Base-by-base conservation (phyloP, 2,797 vertebrate species). In the Leuciscus waleckii region DNA sequence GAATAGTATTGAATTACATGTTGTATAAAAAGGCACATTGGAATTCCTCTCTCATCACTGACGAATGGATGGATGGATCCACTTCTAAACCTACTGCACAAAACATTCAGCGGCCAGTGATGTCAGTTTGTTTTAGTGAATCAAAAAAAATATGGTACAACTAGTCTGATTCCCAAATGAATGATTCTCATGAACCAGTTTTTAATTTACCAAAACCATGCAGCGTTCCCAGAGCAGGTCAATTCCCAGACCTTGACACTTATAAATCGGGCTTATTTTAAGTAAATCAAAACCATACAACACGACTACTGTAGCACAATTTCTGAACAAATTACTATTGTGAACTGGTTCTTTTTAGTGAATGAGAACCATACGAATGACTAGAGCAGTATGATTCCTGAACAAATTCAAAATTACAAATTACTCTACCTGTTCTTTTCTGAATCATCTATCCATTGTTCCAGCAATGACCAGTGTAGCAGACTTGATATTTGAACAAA, bases 1-100 rank as follows among this genome's bases (percentile, higher is more conserved):
- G 63, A 84, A 56, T 2, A 56, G 74, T 69, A 78, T 70, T 84
- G 8, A 70, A 70, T 79, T 69, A 79, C 83, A 70, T n/a, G 65
- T 4, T 29, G 63, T 78, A 56, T 23, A 67, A 68, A 75, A 46
- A 76, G 32, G 32, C 41, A 41, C 32, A 83, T 21, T 83, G 58
- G 14, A 83, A 39, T 83, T 21, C 9, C 32, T 67, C 16, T 67
- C 29, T 29, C 65, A 78, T 70, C 51, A 61, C 51, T 79, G 63
- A 70, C 8, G 51, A 54, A 78, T 70, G 49, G 65, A 75, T 83
- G 19, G 32, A 58, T 41, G 23, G 23, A 80, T 68, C 41, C 41
- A 68, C 11, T 35, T 61, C 8, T 35, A 17, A 54, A 78, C 11
- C 19, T 41, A 81, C 23, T 56, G 8, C 21, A 56, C 74, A 29